A percentile compares a stretch with the other conserved stretches of the same genome.
Evolutionary conservation across 2,888 invertebrate species (phyloP).

Genomic region (Microplitis deprimator): DNA sequence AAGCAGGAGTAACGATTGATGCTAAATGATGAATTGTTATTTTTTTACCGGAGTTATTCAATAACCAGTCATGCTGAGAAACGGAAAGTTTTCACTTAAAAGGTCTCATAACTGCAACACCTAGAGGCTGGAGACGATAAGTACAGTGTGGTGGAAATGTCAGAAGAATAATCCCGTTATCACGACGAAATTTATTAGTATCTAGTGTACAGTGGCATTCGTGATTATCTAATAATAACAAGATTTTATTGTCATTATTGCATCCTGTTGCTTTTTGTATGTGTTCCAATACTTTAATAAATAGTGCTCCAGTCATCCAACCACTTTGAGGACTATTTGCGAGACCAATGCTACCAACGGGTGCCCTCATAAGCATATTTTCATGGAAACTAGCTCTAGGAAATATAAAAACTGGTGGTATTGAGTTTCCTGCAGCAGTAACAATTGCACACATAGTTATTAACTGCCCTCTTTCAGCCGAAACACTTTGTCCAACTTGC

Average conservation of each 20-base stretch:
- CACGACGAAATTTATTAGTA: conserved; percentile 4
- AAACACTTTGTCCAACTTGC: conserved; percentile 39
- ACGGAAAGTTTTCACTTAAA: conserved; percentile 17
- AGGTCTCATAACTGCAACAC: conserved; percentile 22
- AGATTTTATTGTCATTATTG: conserved; percentile 51
- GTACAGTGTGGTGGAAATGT: conserved; percentile 31
- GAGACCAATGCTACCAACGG: conserved; percentile 55
- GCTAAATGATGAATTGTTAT: conserved; percentile 4
- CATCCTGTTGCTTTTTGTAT: conserved; percentile 45
- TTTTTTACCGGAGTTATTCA: not conserved
- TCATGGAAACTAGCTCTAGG: conserved; percentile 50
- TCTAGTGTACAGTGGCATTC: conserved; percentile 20
- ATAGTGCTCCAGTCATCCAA: conserved; percentile 58
- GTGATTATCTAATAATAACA: conserved; percentile 53
- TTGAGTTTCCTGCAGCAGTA: conserved; percentile 57
- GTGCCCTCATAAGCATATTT: conserved; percentile 54
- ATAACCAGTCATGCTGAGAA: not conserved
- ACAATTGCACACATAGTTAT: conserved; percentile 55
- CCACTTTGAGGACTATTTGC: conserved; percentile 51
- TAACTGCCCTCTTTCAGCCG: conserved; percentile 44
- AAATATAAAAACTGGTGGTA: conserved; percentile 63
- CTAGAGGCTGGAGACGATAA: conserved; percentile 26
- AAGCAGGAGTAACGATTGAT: not conserved
- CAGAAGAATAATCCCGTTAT: conserved; percentile 2
- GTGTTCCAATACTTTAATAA: conserved; percentile 56